A percentile compares a stretch with the other conserved stretches of the same genome.
These are phyloP conservation scores for Dolichoris vasculosae DNA, from an alignment of 1,140 invertebrate species.

Conservation along the genomic window DNA sequence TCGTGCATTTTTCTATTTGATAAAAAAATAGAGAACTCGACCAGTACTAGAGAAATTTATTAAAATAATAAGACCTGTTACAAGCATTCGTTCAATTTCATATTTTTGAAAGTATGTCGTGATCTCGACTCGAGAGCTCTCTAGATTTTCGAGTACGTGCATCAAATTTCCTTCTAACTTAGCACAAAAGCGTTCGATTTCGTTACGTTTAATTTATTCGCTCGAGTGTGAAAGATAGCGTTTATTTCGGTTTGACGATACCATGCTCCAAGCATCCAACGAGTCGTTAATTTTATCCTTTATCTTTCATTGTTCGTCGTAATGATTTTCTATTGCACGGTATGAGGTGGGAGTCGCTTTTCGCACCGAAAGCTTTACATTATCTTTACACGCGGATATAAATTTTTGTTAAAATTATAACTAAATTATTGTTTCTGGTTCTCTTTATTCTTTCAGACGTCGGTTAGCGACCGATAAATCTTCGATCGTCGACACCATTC, in stretches of 20 bases:
- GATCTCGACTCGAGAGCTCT: neutral
- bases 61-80: neutral
- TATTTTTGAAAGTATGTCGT: neutral
- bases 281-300: conserved; percentile 2
- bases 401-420: neutral
- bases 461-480: neutral
- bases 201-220: neutral
- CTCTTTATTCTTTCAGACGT: neutral
- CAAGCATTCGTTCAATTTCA: neutral
- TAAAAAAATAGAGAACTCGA: no score
- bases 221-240: neutral
- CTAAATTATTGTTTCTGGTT: neutral
- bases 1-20: no score
- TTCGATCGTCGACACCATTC: neutral
- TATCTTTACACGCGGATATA: neutral
- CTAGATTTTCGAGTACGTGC: neutral
- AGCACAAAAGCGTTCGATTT: neutral
- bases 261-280: neutral
- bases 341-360: neutral
- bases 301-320: neutral
- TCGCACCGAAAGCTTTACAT: neutral
- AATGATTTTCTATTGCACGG: neutral
- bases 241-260: neutral
- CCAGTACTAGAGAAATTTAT: neutral
- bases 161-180: neutral